phyloP scores from a whole-genome alignment of 2,888 invertebrate species.

The Orthonevra nobilis region DNA sequence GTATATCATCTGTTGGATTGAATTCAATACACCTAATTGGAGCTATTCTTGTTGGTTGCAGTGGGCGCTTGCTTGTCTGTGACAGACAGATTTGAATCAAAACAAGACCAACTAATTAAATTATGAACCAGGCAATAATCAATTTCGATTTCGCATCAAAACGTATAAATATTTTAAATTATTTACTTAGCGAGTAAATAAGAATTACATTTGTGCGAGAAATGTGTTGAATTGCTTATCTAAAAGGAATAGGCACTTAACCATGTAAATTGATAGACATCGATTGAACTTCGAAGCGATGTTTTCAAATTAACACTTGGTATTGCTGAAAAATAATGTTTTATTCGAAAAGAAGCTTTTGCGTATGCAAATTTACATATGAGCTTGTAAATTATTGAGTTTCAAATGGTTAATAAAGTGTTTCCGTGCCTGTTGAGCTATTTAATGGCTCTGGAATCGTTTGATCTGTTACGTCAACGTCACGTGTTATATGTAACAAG shows the following conservation, averaged over 20 bases:
- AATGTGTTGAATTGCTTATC: background rate
- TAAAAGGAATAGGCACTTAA: constrained; percentile 4
- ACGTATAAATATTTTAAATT: background rate
- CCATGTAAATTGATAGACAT: background rate
- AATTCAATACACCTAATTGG: background rate
- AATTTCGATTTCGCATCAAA: background rate
- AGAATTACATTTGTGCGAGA: background rate
- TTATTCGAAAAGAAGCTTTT: too few relatives aligned
- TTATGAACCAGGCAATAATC: background rate
- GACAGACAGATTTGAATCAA: background rate
- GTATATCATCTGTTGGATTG: constrained; percentile 16
- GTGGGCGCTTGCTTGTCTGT: background rate
- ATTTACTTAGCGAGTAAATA: constrained; percentile 26
- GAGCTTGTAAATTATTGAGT: too few relatives aligned
- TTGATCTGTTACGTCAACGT: too few relatives aligned
- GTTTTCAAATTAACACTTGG: too few relatives aligned
- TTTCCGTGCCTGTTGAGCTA: too few relatives aligned
- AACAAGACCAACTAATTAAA: constrained; percentile 3
- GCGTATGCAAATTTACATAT: too few relatives aligned
- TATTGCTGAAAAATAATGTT: too few relatives aligned
- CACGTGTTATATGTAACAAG: too few relatives aligned
- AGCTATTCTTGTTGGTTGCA: background rate
- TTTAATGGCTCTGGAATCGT: too few relatives aligned
- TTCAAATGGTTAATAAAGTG: too few relatives aligned
- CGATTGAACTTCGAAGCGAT: too few relatives aligned